Conservation (phyloP, 2,888 invertebrate genomes). For the Eumacrocentrus americanus region DNA sequence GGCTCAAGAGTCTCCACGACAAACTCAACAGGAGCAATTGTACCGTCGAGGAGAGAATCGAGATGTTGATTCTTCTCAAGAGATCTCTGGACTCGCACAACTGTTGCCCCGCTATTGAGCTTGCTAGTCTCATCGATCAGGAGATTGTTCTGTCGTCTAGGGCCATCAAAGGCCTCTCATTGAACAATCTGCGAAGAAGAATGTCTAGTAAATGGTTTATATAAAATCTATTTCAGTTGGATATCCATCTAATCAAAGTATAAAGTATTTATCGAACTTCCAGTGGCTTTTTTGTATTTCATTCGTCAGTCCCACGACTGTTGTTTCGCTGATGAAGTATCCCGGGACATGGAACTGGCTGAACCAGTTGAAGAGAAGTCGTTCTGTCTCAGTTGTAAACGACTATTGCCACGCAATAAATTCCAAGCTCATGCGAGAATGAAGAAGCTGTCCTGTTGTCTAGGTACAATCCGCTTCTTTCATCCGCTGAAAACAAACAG, state of each 20-base stretch:
- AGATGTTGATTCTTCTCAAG: constrained; percentile 65
- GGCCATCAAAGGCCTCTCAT: constrained; percentile 66
- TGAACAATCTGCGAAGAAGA: constrained; percentile 72
- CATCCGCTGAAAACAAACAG: no score
- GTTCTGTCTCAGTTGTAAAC: constrained; percentile 49
- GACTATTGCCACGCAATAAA: constrained; percentile 43
- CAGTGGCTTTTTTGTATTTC: constrained; percentile 49
- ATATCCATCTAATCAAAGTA: no score
- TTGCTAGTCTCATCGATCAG: constrained; percentile 72
- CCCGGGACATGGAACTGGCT: constrained; percentile 35
- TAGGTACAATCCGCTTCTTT: no score
- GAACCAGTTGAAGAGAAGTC: constrained; percentile 40
- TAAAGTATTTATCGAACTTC: constrained; percentile 9
- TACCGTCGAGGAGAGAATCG: constrained; percentile 53
- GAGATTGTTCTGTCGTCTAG: constrained; percentile 74
- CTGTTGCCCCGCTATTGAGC: constrained; percentile 66
- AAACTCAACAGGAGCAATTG: constrained; percentile 68
- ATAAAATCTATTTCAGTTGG: no score
- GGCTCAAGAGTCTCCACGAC: constrained; percentile 75
- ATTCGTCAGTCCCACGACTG: constrained; percentile 47
- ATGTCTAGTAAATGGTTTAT: constrained; percentile 57
- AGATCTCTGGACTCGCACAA: constrained; percentile 69
- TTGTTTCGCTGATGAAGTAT: constrained; percentile 37
- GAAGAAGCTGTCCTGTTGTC: constrained; percentile 47
- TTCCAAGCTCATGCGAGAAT: constrained; percentile 48